Base-by-base conservation (phyloP, 2,888 invertebrate genomes). In the Eupithecia abbreviata region DNA sequence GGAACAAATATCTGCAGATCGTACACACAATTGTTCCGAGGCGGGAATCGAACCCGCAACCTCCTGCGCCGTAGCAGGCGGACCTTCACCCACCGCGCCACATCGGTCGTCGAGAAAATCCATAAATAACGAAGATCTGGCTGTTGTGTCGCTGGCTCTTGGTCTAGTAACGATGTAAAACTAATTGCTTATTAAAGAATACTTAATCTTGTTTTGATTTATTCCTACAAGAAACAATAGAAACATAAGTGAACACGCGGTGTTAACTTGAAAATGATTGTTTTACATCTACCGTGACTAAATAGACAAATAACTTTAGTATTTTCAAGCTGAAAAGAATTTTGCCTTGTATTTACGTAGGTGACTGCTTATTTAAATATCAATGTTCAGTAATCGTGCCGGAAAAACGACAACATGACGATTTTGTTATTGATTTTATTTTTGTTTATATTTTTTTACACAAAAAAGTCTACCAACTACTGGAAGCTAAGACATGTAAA, bases 401-500 rank as follows among this genome's bases (percentile, higher is more conserved):
- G 41, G 45, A 4, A 9, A 67, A 45, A 43, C 18, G 9, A 45
- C 43, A 45, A 18, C 1, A 68, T 68, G 68, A 45, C 43, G 42
- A 45, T 45, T 45, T 45, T 42, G 68, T 45, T 68, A 0, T 18
- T 68, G 10, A 68, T 45, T 9, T 68, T 68, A n/a, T 18, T 67
- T 9, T 9, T 68, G n/a, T 45, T 43, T 10, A n/a, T 68, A 68
- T 45, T 45, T 45, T n/a, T 68, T 45, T 68, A n/a, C n/a, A 9
- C 18, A 6, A 68, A 68, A 68, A 68, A 18, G 13, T 45, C 68
- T n/a, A 42, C n/a, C 15, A 68, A 18, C n/a, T 68, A 68, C 18
- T 68, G 68, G 68, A 68, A 68, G 18, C 4, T n/a, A 10, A 68
- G 45, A 45, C 45, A 68, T 45, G 68, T 68, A 13, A 45, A n/a